Conservation (phyloP, 2,888 invertebrate genomes). For the Meghimatium bilineatum region DNA sequence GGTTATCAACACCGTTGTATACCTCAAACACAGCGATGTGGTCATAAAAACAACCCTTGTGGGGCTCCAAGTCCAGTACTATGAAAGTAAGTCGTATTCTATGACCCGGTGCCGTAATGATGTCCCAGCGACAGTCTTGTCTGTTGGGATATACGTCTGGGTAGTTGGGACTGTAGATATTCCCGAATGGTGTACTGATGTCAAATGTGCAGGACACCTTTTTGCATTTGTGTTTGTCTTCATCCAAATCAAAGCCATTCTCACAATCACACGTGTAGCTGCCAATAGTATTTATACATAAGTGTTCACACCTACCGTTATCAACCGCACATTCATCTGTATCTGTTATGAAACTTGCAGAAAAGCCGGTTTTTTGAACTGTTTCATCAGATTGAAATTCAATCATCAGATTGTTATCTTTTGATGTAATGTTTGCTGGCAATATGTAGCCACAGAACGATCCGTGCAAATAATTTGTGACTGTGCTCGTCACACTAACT, state of each 20-base stretch:
- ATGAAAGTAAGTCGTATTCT: conserved; percentile 94
- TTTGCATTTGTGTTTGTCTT: conserved; percentile 96
- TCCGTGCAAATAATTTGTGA: conserved; percentile 57
- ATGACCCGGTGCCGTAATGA: conserved; percentile 96
- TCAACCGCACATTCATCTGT: conserved; percentile 96
- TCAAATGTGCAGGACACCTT: conserved; percentile 98
- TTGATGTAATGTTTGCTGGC: conserved; percentile 93
- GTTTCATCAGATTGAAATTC: conserved; percentile 96
- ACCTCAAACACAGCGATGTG: conserved; percentile 94
- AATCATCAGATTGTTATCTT: conserved; percentile 91
- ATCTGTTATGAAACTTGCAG: conserved; percentile 84
- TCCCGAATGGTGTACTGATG: conserved; percentile 88
- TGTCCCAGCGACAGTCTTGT: conserved; percentile 98
- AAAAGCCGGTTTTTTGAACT: conserved; percentile 96
- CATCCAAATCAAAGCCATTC: conserved; percentile 95
- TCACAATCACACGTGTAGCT: conserved; percentile 95
- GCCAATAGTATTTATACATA: conserved; percentile 94
- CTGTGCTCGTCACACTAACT: conserved; percentile 86
- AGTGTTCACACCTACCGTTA: conserved; percentile 98
- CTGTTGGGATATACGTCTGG: conserved; percentile 90
- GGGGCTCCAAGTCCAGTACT: conserved; percentile 96
- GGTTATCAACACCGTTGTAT: conserved; percentile 88
- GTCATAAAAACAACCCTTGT: conserved; percentile 97
- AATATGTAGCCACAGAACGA: conserved; percentile 89
- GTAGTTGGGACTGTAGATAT: conserved; percentile 92